Evolutionary conservation across 2,113 vertebrate species (phyloP).

Genomic region (Pedionomus torquatus): DNA sequence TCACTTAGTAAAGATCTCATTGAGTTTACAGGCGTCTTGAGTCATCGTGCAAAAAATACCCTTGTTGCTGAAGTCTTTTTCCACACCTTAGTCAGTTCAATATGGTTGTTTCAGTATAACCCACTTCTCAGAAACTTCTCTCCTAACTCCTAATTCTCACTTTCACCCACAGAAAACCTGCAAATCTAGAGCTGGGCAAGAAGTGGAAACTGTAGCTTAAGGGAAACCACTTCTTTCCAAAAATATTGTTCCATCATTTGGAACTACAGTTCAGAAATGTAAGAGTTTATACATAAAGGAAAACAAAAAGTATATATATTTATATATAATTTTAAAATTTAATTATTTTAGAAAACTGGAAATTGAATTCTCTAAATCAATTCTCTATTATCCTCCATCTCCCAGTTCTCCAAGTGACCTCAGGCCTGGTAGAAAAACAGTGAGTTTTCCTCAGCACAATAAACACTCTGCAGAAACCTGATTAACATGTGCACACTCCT

Average conservation of each 20-base stretch:
- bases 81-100: slow-evolving; percentile 6
- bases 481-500: not conserved
- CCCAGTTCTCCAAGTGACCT: not conserved
- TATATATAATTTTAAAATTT: not conserved
- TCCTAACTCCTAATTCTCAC: not conserved
- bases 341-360: not conserved
- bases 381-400: not conserved
- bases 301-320: not conserved
- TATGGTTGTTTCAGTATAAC: not conserved
- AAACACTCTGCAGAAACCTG: not conserved
- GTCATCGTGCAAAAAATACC: slow-evolving; percentile 32
- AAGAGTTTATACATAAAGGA: not conserved
- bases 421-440: not conserved
- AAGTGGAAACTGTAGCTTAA: not conserved
- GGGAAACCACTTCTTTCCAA: not conserved
- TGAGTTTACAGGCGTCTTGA: slow-evolving; percentile 9
- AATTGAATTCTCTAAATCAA: not conserved
- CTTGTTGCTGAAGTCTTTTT: slow-evolving; percentile 24
- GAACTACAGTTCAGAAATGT: not conserved
- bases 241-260: not conserved
- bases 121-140: slow-evolving; percentile 23
- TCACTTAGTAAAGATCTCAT: not conserved
- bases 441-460: not conserved
- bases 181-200: slow-evolving; percentile 1
- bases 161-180: slow-evolving; percentile 39